Conservation (phyloP, 2,113 vertebrate genomes). For the Oostethus manadensis region DNA sequence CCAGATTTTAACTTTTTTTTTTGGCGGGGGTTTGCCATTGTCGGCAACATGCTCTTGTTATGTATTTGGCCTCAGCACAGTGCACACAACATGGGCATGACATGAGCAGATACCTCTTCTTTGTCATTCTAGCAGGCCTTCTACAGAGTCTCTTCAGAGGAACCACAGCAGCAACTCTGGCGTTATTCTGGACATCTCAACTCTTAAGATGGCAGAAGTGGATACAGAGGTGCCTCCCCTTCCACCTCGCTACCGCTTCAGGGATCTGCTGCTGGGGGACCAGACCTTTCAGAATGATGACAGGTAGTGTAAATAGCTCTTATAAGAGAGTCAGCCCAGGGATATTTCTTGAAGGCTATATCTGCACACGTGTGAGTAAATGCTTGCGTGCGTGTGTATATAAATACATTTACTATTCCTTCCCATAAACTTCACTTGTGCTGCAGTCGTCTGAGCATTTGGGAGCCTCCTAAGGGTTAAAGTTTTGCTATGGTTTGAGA, state of each 20-base stretch:
- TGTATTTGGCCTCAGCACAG: background rate
- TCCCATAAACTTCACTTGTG: background rate
- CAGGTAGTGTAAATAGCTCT: slow-evolving; percentile 73
- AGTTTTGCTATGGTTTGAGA: slow-evolving; percentile 17
- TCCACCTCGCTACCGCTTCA: slow-evolving; percentile 91
- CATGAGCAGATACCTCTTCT: slow-evolving; percentile 6
- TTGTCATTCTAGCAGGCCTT: slow-evolving; percentile 61
- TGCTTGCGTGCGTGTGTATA: background rate
- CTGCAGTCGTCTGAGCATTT: slow-evolving; percentile 6
- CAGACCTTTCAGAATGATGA: slow-evolving; percentile 89
- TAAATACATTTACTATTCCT: background rate
- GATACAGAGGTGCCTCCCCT: slow-evolving; percentile 88
- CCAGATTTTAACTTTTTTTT: background rate
- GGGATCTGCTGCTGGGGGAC: slow-evolving; percentile 92
- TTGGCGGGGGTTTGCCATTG: too few relatives aligned
- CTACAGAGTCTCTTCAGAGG: slow-evolving; percentile 68
- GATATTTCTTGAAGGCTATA: background rate
- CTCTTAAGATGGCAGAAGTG: slow-evolving; percentile 84
- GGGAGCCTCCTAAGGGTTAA: slow-evolving; percentile 24
- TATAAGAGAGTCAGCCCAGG: background rate
- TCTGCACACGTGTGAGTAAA: slow-evolving; percentile 1
- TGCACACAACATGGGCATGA: background rate
- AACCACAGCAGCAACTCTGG: slow-evolving; percentile 77
- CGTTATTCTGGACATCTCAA: slow-evolving; percentile 78
- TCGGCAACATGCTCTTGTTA: too few relatives aligned